Evolutionary conservation across 2,113 vertebrate genomes (phyloP).

Genomic region (Indri indri): DNA sequence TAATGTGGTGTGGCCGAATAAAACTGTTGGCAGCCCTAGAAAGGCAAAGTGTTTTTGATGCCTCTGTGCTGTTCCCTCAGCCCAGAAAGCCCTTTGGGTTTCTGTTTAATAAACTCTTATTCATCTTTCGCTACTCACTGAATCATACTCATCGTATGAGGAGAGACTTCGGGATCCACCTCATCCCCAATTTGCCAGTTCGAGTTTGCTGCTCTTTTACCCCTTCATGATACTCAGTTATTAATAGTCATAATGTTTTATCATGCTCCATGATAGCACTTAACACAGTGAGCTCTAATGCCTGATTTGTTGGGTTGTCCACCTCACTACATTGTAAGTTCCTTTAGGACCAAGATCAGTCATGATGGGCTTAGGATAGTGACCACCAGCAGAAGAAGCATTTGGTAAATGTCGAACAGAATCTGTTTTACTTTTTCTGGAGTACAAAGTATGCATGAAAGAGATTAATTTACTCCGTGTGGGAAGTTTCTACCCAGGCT

Average conservation of each 20-base stretch:
- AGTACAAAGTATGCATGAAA: not conserved
- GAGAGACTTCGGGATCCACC: not conserved
- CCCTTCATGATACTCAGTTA: not conserved
- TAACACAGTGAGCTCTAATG: not conserved
- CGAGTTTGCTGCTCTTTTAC: not conserved
- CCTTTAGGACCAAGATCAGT: not conserved
- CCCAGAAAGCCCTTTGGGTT: not conserved
- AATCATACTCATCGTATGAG: not conserved
- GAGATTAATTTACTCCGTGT: slow-evolving; percentile 34
- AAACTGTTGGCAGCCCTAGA: not conserved
- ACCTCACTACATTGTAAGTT: not conserved
- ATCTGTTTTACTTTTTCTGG: slow-evolving; percentile 39
- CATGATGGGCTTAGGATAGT: not conserved
- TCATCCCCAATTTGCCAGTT: not conserved
- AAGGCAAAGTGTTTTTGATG: not conserved
- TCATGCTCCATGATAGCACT: not conserved
- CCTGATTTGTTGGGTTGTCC: not conserved
- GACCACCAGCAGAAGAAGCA: not conserved
- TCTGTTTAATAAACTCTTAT: not conserved
- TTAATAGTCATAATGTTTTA: not conserved
- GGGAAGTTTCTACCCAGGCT: not conserved
- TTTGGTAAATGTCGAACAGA: slow-evolving; percentile 7
- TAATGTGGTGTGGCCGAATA: not conserved
- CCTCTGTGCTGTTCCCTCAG: not conserved
- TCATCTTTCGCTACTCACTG: not conserved